Percentiles rank a stretch among this genome's conserved stretches.
Evolutionary conservation across 2,888 invertebrate genomes (phyloP).

Genomic region (Caenorhabditis zanzibari): DNA sequence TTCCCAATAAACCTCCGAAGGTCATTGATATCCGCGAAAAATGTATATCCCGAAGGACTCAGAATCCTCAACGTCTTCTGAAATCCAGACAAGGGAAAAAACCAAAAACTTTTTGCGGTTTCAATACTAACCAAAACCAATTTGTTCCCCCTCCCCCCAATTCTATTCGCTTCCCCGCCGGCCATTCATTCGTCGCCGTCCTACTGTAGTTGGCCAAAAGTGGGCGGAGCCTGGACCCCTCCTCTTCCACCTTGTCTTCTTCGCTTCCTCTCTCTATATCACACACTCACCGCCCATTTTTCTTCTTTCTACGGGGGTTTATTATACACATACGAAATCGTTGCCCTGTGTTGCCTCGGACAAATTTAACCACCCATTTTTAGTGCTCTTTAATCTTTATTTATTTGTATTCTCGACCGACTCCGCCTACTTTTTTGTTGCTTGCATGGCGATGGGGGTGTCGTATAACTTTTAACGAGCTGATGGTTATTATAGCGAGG

Average conservation of each 20-base stretch:
- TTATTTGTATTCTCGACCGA: slow-evolving; percentile 9
- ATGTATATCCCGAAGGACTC: no score
- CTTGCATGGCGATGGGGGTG: slow-evolving; percentile 19
- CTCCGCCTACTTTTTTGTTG: slow-evolving; percentile 12
- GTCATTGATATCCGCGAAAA: no score
- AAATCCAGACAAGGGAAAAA: neutral
- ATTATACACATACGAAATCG: neutral
- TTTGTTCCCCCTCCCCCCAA: neutral
- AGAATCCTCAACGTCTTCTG: no score
- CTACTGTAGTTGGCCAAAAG: slow-evolving; percentile 11
- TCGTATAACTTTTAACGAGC: slow-evolving; percentile 20
- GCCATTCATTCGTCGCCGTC: slow-evolving; percentile 11
- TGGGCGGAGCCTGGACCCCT: slow-evolving; percentile 4
- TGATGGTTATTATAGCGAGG: no score
- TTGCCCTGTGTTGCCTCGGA: no score
- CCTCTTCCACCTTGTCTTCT: neutral
- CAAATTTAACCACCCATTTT: slow-evolving; percentile 40
- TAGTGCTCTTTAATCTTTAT: slow-evolving; percentile 61
- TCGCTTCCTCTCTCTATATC: neutral
- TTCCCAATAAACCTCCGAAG: no score
- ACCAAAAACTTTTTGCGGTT: no score
- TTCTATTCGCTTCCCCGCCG: neutral
- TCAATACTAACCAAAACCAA: neutral
- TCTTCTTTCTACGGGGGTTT: neutral
- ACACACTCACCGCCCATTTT: neutral